phyloP scores from a whole-genome alignment of 1,140 invertebrate genomes.

The Zophobas atratus region DNA sequence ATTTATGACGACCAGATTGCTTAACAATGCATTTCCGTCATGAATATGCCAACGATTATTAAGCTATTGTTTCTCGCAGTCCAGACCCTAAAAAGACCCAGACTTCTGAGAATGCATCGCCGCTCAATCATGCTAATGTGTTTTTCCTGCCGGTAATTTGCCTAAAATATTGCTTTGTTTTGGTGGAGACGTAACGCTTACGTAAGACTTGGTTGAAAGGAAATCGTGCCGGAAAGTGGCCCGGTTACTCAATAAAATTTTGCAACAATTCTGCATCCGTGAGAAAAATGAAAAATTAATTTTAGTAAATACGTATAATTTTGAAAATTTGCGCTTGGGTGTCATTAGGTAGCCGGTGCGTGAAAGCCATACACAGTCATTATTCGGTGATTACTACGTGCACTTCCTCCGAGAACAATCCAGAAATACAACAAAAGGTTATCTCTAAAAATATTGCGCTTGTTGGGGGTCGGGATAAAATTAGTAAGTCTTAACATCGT shows the following conservation, averaged over 20 bases:
- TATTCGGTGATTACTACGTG: not conserved
- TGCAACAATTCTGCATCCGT: not conserved
- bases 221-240: constrained; percentile 17
- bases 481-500: not conserved
- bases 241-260: not conserved
- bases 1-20: not conserved
- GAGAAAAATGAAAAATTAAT: not conserved
- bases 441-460: constrained; percentile 1
- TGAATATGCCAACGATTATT: constrained; percentile 13
- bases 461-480: not conserved
- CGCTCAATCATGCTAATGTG: constrained; percentile 31
- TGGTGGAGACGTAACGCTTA: not conserved
- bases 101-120: not conserved
- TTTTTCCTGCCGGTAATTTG: constrained; percentile 29
- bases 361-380: no score
- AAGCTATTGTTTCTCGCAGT: not conserved
- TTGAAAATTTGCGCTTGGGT: no score
- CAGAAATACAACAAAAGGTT: not conserved
- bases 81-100: no score
- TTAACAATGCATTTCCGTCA: constrained; percentile 16
- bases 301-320: not conserved
- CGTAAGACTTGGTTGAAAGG: constrained; percentile 17
- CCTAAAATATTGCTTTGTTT: constrained; percentile 42
- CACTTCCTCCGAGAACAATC: not conserved
- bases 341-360: no score